Evolutionary conservation across 1,140 invertebrate genomes (phyloP).

Genomic region (Physella acuta): DNA sequence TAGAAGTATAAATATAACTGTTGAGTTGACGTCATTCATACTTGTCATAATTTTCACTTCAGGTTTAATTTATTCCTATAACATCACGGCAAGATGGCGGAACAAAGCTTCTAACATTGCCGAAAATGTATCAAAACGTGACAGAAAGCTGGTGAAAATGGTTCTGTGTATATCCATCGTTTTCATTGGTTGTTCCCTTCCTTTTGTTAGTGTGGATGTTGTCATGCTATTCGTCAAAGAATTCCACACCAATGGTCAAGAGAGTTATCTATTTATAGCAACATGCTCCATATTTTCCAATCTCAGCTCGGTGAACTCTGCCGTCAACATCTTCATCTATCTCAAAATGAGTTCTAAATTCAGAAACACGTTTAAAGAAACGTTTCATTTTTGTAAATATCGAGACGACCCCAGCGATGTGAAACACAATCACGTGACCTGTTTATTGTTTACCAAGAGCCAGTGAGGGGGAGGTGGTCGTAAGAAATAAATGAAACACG

Average conservation of each 20-base stretch:
- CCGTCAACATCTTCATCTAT: constrained; percentile 6
- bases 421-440: too few species aligned
- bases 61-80: too few species aligned
- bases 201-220: neutral
- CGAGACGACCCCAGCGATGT: too few species aligned
- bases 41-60: too few species aligned
- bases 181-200: neutral
- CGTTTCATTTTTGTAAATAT: too few species aligned
- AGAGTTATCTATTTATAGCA: neutral
- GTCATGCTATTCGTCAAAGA: neutral
- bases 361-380: neutral
- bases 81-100: too few species aligned
- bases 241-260: neutral
- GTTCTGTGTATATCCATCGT: constrained; percentile 1
- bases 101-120: neutral
- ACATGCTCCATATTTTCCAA: neutral
- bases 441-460: too few species aligned
- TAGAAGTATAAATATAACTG: too few species aligned
- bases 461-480: too few species aligned
- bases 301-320: neutral
- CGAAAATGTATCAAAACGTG: neutral
- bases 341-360: neutral
- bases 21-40: too few species aligned
- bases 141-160: neutral
- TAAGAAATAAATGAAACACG: too few species aligned